Evolutionary conservation across 2,888 invertebrate genomes (phyloP).

Genomic region (Cepaea hortensis): DNA sequence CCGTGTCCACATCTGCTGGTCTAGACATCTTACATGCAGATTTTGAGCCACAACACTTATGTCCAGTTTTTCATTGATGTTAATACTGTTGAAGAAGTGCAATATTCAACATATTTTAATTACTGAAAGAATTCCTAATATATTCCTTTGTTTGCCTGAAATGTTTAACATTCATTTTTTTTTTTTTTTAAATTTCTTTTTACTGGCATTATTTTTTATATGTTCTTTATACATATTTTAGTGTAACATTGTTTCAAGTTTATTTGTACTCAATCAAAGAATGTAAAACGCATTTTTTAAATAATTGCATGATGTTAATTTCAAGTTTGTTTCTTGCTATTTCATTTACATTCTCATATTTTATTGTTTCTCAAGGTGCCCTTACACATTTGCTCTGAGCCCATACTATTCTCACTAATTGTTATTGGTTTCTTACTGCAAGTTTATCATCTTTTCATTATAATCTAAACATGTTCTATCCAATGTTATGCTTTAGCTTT

Average conservation of each 20-base stretch:
- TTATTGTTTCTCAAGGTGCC: constrained; percentile 4
- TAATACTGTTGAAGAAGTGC: constrained; percentile 23
- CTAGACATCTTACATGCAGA: too few species aligned
- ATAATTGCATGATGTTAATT: background rate
- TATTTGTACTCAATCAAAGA: background rate
- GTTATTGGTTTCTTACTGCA: background rate
- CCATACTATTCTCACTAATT: background rate
- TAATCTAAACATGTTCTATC: background rate
- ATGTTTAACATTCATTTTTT: background rate
- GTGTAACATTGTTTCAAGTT: background rate
- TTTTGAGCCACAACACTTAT: too few species aligned
- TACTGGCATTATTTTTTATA: background rate
- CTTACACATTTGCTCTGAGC: constrained; percentile 1
- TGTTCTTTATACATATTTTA: background rate
- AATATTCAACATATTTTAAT: constrained; percentile 5
- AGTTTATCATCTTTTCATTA: background rate
- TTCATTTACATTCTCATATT: background rate
- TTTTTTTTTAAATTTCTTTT: background rate
- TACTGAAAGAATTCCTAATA: background rate
- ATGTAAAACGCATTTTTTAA: background rate
- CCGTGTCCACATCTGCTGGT: too few species aligned
- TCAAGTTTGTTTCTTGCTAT: background rate
- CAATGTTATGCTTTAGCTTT: constrained; percentile 1
- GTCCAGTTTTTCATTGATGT: background rate
- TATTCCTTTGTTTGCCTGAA: background rate